Evolutionary conservation across 2,888 invertebrate genomes (phyloP).

Genomic region (Drosophila subsilvestris): DNA sequence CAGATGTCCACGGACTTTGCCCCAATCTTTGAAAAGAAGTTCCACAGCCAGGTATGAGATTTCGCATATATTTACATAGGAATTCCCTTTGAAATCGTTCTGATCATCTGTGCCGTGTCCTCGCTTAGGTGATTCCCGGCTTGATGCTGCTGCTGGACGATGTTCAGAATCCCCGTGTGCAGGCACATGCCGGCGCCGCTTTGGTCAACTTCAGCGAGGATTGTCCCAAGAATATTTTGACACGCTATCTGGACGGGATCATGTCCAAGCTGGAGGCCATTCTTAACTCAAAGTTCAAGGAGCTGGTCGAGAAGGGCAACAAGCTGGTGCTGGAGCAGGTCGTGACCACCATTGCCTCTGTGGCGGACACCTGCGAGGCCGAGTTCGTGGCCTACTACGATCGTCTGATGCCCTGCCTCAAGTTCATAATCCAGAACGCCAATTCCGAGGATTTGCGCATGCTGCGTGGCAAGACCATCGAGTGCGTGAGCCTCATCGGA

Average conservation of each 20-base stretch:
- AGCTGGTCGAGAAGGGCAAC: constrained; percentile 96
- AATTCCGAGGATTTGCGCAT: constrained; percentile 94
- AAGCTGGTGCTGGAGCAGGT: constrained; percentile 97
- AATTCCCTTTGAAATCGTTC: not conserved
- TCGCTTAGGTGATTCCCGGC: constrained; percentile 91
- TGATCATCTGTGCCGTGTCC: not conserved
- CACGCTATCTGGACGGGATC: constrained; percentile 94
- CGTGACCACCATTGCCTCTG: constrained; percentile 99
- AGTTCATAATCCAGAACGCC: constrained; percentile 98
- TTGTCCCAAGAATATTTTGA: constrained; percentile 97
- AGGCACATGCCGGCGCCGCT: constrained; percentile 94
- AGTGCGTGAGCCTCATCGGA: constrained; percentile 99
- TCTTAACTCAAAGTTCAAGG: constrained; percentile 96
- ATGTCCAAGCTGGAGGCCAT: constrained; percentile 96
- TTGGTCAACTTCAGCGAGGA: constrained; percentile 99
- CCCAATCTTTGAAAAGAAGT: constrained; percentile 98
- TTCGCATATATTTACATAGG: too few relatives aligned
- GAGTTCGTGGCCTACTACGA: constrained; percentile 98
- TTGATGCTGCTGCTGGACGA: constrained; percentile 95
- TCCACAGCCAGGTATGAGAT: constrained; percentile 90
- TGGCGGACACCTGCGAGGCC: constrained; percentile 98
- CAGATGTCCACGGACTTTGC: constrained; percentile 99
- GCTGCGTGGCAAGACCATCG: constrained; percentile 98
- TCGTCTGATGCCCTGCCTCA: constrained; percentile 95
- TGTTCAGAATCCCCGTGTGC: constrained; percentile 95